Conservation (phyloP, 2,113 vertebrate genomes). For the Chlorodrepanis virens region DNA sequence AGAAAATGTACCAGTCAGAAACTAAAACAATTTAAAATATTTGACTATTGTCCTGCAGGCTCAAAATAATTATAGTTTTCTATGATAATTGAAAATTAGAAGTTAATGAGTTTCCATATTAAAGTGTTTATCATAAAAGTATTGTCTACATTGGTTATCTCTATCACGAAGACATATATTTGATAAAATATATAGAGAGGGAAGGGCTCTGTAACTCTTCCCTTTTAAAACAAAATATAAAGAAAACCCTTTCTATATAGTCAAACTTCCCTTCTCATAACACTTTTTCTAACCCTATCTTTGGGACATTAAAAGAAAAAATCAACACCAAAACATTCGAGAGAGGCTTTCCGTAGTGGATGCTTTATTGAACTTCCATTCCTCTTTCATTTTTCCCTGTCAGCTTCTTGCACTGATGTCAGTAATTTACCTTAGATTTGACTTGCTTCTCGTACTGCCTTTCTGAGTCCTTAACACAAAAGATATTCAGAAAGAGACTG, state of each 20-base stretch:
- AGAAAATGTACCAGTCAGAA: neutral
- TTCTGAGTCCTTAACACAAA: constrained; percentile 16
- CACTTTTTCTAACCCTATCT: neutral
- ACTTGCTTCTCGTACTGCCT: neutral
- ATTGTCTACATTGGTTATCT: neutral
- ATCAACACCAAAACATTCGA: neutral
- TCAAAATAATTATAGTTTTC: neutral
- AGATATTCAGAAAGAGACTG: neutral
- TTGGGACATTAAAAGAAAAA: neutral
- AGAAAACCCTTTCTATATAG: neutral
- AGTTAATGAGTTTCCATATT: neutral
- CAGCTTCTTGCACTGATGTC: neutral
- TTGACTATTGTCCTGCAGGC: neutral
- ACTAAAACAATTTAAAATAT: neutral
- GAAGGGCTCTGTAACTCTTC: neutral
- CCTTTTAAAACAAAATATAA: neutral
- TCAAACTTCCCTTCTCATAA: neutral
- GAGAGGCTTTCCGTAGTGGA: neutral
- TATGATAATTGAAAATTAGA: neutral
- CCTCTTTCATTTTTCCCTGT: constrained; percentile 1
- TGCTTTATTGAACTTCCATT: constrained; percentile 2
- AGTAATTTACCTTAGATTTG: constrained; percentile 26
- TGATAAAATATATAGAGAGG: neutral
- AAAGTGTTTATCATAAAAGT: neutral
- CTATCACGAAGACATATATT: neutral